phyloP scores from a whole-genome alignment of 1,140 invertebrate genomes.

The Carposina sasakii region DNA sequence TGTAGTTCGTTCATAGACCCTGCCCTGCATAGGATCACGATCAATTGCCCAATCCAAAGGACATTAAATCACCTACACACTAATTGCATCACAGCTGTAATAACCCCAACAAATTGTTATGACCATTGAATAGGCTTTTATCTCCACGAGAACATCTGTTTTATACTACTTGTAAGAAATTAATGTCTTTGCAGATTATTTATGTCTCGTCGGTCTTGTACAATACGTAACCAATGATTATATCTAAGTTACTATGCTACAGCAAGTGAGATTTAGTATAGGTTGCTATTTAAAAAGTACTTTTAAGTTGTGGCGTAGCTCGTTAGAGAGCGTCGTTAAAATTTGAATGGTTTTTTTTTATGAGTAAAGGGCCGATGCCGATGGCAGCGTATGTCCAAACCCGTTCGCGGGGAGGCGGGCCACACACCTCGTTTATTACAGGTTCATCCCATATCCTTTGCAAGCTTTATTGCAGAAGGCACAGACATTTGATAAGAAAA shows the following conservation, averaged over 20 bases:
- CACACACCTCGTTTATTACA: constrained; percentile 45
- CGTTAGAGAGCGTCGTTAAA: constrained; percentile 45
- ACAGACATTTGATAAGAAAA: no score
- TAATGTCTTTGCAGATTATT: constrained; percentile 36
- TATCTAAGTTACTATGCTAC: constrained; percentile 47
- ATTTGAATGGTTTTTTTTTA: constrained; percentile 54
- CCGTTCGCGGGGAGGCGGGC: constrained; percentile 38
- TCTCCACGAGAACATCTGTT: constrained; percentile 38
- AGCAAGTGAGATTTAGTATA: constrained; percentile 54
- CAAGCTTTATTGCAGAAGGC: no score
- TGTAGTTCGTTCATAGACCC: no score
- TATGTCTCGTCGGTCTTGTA: constrained; percentile 30
- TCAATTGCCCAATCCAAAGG: no score
- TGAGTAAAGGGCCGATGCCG: constrained; percentile 16
- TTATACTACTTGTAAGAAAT: constrained; percentile 33
- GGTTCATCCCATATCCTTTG: no score
- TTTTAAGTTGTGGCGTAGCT: constrained; percentile 21
- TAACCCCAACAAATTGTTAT: constrained; percentile 24
- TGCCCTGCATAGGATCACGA: no score
- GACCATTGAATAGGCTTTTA: constrained; percentile 29
- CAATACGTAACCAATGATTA: constrained; percentile 35
- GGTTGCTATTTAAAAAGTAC: constrained; percentile 31
- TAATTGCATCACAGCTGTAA: constrained; percentile 20
- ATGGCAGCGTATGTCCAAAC: constrained; percentile 33
- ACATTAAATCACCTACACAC: no score